Evolutionary conservation across 2,888 invertebrate genomes (phyloP), one percentile per base, ranked within the genome.

Genomic region (Drosophila maculinotata): DNA sequence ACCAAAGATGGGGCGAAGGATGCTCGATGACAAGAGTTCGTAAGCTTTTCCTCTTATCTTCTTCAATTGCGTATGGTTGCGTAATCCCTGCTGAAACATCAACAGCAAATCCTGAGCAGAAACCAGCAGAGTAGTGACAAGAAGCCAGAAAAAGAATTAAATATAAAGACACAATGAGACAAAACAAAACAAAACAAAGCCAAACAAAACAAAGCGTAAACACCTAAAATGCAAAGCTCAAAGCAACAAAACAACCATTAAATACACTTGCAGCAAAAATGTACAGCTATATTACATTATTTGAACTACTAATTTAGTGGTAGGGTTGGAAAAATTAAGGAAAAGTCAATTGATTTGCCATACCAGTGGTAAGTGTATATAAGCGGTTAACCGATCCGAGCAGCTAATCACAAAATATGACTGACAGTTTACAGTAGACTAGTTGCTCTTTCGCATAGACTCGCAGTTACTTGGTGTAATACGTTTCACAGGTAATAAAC

Each of bases 21-120:
- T 17, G 36, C 31, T 17, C 20, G 26, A 25, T 7, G 45, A 38
- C 39, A 41, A 35, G 52, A 52, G 56, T 33, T 48, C 35, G 49
- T 66, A 62, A 74, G 73, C 73, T 63, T 38, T 17, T 9, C 58
- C 63, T 60, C 78, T 80, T 62, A 74, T 64, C 59, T 67, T 30
- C 70, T 52, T 58, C 44, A 54, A 35, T 60, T 56, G 26, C 41
- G 60, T 56, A 70, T 47, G 59, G 38, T 60, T 56, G 26, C 41
- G 60, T 56, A 70, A 70, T 73, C 73, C 65, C 39, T 30, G 49
- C 25, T 39, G 57, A 36, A 64, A 41, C 42, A 65, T 64, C 57
- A 71, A 57, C 67, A 35, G 59, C 67, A 39, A 38, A 39, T 70
- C 67, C 56, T 47, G n/a, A 42, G 41, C 45, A 47, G 28, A 33